Conservation (phyloP, 2,797 vertebrate genomes). For the Rhadinocentrus ornatus region DNA sequence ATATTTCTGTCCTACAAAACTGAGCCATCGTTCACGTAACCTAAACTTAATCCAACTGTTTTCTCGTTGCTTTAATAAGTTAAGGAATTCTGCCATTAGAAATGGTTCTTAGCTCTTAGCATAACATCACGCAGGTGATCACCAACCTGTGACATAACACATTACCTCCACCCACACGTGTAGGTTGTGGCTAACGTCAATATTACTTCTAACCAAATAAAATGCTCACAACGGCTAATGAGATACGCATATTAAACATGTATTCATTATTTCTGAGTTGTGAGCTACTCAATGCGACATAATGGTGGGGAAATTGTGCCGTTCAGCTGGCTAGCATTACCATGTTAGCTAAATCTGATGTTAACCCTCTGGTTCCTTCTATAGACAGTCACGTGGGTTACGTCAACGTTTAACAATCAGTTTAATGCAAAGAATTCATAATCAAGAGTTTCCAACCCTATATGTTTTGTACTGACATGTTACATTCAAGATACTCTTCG, state of each 20-base stretch:
- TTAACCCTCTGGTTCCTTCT: conserved; percentile 30
- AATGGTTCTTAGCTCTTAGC: neutral
- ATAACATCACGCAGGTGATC: conserved; percentile 3
- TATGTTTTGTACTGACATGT: neutral
- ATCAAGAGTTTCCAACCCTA: accelerated
- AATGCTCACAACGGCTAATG: neutral
- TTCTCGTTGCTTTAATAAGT: neutral
- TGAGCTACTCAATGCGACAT: neutral
- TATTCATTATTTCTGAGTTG: neutral
- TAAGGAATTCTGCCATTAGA: neutral
- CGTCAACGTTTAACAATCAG: neutral
- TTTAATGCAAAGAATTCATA: accelerated
- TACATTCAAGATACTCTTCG: neutral
- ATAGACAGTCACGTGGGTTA: neutral
- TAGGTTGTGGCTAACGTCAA: neutral
- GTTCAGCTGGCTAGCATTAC: conserved; percentile 47
- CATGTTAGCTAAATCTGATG: conserved; percentile 39
- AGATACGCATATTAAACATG: neutral
- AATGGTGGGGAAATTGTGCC: neutral
- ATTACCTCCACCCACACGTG: neutral
- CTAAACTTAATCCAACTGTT: neutral
- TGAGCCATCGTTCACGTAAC: neutral
- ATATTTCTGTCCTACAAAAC: neutral
- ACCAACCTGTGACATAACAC: conserved; percentile 10
- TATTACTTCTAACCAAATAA: neutral